Evolutionary conservation across 2,888 invertebrate genomes (phyloP).

Genomic region (Eupeodes latifasciatus): DNA sequence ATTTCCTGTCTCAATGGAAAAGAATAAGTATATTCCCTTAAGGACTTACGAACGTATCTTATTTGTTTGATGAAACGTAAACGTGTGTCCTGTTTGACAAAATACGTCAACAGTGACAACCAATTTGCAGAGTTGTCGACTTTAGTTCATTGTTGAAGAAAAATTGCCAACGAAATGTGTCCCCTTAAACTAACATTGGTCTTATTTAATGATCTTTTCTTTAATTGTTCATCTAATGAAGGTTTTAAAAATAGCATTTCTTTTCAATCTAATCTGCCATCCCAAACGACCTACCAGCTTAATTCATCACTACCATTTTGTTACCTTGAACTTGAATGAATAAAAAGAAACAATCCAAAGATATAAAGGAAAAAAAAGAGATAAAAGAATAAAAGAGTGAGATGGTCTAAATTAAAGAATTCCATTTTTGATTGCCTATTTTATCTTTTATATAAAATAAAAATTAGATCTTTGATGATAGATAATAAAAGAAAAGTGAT

Average conservation of each 20-base stretch:
- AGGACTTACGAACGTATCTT: neutral
- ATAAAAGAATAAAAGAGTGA: neutral
- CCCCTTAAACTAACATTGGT: neutral
- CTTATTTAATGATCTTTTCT: neutral
- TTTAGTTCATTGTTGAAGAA: neutral
- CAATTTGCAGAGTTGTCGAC: neutral
- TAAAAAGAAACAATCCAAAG: neutral
- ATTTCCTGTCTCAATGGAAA: constrained; percentile 34
- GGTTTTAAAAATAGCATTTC: too few species aligned
- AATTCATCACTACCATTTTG: neutral
- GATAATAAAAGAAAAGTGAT: constrained; percentile 21
- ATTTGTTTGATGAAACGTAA: neutral
- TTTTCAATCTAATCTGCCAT: neutral
- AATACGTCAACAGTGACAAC: neutral
- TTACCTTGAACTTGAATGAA: constrained; percentile 22
- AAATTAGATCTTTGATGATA: constrained; percentile 51
- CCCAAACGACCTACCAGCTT: neutral
- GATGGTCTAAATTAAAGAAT: neutral
- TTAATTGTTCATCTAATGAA: neutral
- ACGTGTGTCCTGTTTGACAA: constrained; percentile 9
- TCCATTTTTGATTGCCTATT: constrained; percentile 29
- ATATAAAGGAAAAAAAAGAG: neutral
- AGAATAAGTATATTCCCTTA: neutral
- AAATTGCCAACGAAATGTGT: neutral
- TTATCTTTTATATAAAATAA: constrained; percentile 42